Conservation (phyloP, 2,888 invertebrate species). For the Phymatocera aterrima region DNA sequence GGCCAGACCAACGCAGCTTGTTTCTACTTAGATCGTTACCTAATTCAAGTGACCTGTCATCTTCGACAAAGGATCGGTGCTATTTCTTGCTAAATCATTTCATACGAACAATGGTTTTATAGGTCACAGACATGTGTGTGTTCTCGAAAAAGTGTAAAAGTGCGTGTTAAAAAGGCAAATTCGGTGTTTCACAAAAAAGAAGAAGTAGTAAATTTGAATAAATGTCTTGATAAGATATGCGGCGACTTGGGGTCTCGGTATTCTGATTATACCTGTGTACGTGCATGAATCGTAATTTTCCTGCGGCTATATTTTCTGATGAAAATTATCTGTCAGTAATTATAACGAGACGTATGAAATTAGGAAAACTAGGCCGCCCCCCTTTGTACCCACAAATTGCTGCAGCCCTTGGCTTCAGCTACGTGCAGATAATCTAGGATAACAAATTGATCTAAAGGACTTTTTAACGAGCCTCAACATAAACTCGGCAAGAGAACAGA, state of each 20-base stretch:
- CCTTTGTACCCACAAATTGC: neutral
- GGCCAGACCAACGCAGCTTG: neutral
- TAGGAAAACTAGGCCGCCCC: slow-evolving; percentile 29
- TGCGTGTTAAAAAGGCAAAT: neutral
- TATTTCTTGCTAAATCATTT: too few relatives aligned
- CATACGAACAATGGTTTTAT: too few relatives aligned
- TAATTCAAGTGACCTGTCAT: too few relatives aligned
- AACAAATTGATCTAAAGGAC: slow-evolving; percentile 43
- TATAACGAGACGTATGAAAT: slow-evolving; percentile 10
- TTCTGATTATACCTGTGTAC: slow-evolving; percentile 28
- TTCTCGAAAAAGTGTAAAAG: too few relatives aligned
- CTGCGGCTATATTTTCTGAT: neutral
- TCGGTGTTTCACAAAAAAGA: neutral
- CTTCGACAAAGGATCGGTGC: too few relatives aligned
- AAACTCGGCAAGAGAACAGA: slow-evolving; percentile 17
- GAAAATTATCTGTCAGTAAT: neutral
- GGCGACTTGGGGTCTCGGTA: neutral
- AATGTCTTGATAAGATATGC: slow-evolving; percentile 23
- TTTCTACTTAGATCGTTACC: slow-evolving; percentile 6
- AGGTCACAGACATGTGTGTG: too few relatives aligned
- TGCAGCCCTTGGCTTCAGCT: neutral
- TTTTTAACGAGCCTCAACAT: slow-evolving; percentile 43
- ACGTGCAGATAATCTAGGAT: slow-evolving; percentile 36
- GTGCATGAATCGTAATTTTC: slow-evolving; percentile 17
- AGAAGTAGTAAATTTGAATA: slow-evolving; percentile 34